phyloP scores from a whole-genome alignment of 2,113 vertebrate species.

The Syngnathus scovelli region DNA sequence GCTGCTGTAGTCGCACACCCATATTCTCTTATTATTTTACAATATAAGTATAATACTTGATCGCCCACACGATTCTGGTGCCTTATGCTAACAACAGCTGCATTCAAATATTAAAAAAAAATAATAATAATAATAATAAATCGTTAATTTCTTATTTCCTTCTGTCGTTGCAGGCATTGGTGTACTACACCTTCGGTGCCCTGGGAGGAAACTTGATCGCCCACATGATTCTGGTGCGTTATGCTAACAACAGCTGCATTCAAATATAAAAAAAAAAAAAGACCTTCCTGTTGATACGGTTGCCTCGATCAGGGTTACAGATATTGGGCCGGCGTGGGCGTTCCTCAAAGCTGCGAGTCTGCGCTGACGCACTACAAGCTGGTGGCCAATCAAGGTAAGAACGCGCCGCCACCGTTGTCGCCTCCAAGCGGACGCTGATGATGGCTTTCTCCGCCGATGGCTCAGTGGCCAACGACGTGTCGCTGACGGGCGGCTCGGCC shows the following conservation, averaged over 20 bases:
- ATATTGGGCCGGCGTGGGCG: conserved; percentile 95
- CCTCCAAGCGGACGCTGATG: not conserved
- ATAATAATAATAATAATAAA: too few species aligned
- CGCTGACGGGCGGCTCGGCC: conserved; percentile 89
- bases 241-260: not conserved
- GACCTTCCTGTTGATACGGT: not conserved
- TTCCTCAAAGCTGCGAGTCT: conserved; percentile 95
- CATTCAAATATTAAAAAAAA: too few species aligned
- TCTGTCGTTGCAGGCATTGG: conserved; percentile 76
- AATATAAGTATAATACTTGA: too few species aligned
- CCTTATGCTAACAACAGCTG: too few species aligned
- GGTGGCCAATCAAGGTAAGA: conserved; percentile 90
- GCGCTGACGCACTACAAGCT: conserved; percentile 93
- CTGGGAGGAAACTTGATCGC: conserved; percentile 92
- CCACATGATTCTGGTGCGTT: conserved; percentile 95
- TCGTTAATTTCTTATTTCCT: not conserved
- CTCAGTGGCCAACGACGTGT: conserved; percentile 95
- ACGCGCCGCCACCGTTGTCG: not conserved
- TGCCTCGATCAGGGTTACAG: conserved; percentile 81
- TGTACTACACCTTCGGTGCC: conserved; percentile 96
- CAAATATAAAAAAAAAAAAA: not conserved
- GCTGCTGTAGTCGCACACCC: not conserved
- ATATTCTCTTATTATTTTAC: too few species aligned
- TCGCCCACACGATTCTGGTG: too few species aligned
- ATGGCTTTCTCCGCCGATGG: conserved; percentile 67